Conservation (phyloP, 1,140 invertebrate species). For the Macrostomum lignano region DNA sequence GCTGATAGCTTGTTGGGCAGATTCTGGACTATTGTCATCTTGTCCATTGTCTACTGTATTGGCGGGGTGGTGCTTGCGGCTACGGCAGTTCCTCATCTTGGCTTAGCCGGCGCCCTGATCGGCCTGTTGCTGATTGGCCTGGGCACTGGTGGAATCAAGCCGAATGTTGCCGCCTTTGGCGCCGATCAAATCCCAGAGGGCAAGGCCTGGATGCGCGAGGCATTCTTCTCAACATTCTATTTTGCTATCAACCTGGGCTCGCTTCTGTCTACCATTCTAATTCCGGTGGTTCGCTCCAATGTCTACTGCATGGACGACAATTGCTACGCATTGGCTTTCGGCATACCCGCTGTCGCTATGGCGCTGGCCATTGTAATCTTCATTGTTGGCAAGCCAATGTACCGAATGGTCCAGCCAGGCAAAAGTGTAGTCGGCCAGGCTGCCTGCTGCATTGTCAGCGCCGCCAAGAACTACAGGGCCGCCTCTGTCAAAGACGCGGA, state of each 20-base stretch:
- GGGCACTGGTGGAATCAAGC: constrained; percentile 8
- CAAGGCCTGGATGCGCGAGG: constrained; percentile 45
- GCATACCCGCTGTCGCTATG: constrained; percentile 60
- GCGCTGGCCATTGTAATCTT: too few species aligned
- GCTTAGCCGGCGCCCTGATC: constrained; percentile 24
- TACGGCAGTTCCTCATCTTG: constrained; percentile 32
- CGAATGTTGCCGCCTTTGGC: constrained; percentile 9
- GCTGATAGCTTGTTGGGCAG: constrained; percentile 59
- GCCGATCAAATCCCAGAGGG: constrained; percentile 33
- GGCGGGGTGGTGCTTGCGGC: constrained; percentile 52
- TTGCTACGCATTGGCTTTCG: constrained; percentile 68
- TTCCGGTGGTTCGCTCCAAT: constrained; percentile 52
- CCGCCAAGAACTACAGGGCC: constrained; percentile 41
- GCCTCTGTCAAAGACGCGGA: too few species aligned
- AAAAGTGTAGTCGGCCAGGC: constrained; percentile 1
- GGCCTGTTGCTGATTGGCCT: neutral
- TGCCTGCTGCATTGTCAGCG: too few species aligned
- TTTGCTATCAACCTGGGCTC: constrained; percentile 71
- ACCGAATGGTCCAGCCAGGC: constrained; percentile 1
- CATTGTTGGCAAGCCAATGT: neutral
- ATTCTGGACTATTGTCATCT: constrained; percentile 48
- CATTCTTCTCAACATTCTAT: too few species aligned
- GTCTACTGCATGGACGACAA: too few species aligned
- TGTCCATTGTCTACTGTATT: constrained; percentile 54
- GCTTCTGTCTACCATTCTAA: constrained; percentile 59